Conservation (phyloP, 2,888 invertebrate species). For the Ecdyonurus torrentis region DNA sequence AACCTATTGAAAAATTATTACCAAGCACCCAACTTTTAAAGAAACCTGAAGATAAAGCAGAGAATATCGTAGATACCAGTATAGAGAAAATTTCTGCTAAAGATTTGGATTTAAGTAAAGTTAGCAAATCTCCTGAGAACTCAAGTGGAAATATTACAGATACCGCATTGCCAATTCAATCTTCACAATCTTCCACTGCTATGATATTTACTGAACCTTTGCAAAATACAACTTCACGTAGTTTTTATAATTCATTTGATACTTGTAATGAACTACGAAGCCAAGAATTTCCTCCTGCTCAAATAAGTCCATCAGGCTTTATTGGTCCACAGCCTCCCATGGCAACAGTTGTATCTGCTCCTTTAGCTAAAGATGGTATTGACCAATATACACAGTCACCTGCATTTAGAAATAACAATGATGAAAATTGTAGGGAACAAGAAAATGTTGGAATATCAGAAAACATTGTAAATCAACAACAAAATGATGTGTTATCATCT, state of each 20-base stretch:
- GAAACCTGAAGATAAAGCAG: neutral
- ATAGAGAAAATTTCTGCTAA: neutral
- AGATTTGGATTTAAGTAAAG: neutral
- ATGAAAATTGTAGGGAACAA: neutral
- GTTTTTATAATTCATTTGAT: neutral
- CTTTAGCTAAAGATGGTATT: neutral
- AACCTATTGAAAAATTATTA: no score
- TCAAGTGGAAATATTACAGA: no score
- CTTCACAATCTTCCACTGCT: neutral
- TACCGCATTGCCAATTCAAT: neutral
- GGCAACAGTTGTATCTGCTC: neutral
- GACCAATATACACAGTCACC: neutral
- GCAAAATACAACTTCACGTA: neutral
- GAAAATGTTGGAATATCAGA: neutral
- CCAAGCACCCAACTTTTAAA: no score
- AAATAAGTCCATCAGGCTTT: neutral
- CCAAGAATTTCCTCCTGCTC: neutral
- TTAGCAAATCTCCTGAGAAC: no score
- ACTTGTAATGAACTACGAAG: neutral
- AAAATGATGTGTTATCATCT: neutral
- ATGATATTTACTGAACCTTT: neutral
- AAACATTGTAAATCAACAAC: no score
- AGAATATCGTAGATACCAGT: neutral
- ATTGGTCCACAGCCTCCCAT: conserved; percentile 1
- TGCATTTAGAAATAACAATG: neutral